Evolutionary conservation across 2,888 invertebrate species (phyloP), one percentile per base, ranked within the genome.

Genomic region (Perdita meconis): DNA sequence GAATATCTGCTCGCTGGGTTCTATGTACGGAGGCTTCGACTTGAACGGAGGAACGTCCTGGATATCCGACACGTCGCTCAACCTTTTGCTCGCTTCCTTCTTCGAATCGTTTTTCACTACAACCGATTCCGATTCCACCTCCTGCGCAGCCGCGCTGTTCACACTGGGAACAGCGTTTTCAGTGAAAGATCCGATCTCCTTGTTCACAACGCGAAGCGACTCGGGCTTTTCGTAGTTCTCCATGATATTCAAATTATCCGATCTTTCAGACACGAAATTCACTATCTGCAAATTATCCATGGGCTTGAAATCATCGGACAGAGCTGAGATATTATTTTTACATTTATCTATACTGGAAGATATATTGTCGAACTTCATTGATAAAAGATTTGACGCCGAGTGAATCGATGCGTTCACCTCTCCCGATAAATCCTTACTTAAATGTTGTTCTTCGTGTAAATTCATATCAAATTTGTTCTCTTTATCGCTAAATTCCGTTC

Each of bases 1-100:
- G 36, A 69, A 19, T 19, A 19, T 56, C n/a, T 76, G 59, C 6
- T 78, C 61, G 1, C 51, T 57, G 13, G 64, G 77, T 44, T 87
- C 86, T 65, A 65, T 40, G 47, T 56, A 81, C 13, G 79, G 79
- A 13, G 88, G 85, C 59, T 85, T 86, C 1, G 85, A 87, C 68
- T 90, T 89, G 1, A 85, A 57, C 2, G 88, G 87, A 38, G 86
- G 88, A 65, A 87, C 76, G 61, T 90, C 88, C 36, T 89, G 87
- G 4, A 61, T 36, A 24, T 85, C 86, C 0, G 79, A 73, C 8
- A 67, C 22, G 24, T 83, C 78, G 19, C 82, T 82, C 19, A 85
- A 63, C 66, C 88, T 77, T 59, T 89, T 87, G 47, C 76, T 86
- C 3, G 84, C 81, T 63, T 88, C 88, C 68, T 87, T 89, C 56